Evolutionary conservation across 30 jellyfish, hydroid and myxozoan species (phyloP), one percentile per base, ranked within the genome.

Genomic region (Turritopsis rubra): DNA sequence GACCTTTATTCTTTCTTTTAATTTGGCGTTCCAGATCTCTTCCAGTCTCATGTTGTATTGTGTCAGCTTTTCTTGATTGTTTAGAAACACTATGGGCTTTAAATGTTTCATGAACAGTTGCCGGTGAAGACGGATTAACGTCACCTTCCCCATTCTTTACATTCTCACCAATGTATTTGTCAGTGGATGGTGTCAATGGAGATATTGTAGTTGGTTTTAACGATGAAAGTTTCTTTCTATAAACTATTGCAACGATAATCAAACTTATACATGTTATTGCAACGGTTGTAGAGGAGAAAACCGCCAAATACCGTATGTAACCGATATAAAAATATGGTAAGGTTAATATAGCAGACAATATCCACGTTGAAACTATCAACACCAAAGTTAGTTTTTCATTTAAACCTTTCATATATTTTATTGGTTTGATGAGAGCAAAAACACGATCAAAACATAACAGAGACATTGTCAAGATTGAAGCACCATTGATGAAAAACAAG

Each of bases 361-460:
- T 21, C 90, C 90, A 83, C 0, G 90, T 83, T 19, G 66, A 29
- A 8, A 66, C 3, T 21, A 83, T 28, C 65, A 30, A 52, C 18
- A 72, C 21, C 18, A 41, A 19, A 52, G 52, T 23, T 72, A 72
- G 74, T 88, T 88, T 16, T 7, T 21, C 24, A 29, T 18, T 66
- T 5, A 83, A 29, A 27, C 88, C 88, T 18, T 83, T 83, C 27
- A 79, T 53, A 52, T 83, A 74, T 27, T 25, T 41, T 1, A 83
- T 0, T 21, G 90, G 90, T 13, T 72, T 20, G 29, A 72, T 25
- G 0, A 83, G 52, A 29, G 90, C 90, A 74, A n/a, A 18, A 21
- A 83, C 54, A 18, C 90, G 77, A 29, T 83, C 90, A 20, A 83
- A 72, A 60, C 90, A 83, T 22, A 83, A 31, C 25, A 83, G 54